Percentiles rank a stretch among this genome's conserved stretches.
These are phyloP conservation scores for Clarias laeviceps DNA, from an alignment of 2,797 vertebrate species.

Conservation along the genomic window DNA sequence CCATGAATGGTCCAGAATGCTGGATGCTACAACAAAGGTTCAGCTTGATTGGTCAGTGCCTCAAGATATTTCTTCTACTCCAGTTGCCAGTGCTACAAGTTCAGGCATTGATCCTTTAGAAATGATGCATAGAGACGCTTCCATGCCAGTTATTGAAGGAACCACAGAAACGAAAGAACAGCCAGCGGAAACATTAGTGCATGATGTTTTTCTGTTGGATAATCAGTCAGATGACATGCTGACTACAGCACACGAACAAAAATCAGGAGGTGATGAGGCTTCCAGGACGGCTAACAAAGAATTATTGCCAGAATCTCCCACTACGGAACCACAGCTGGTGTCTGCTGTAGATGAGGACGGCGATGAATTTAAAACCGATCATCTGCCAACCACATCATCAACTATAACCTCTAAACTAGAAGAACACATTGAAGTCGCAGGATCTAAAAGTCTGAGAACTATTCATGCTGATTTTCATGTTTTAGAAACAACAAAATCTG, in stretches of 20 bases:
- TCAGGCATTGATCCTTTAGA: background rate
- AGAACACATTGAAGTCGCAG: background rate
- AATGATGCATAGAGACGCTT: background rate
- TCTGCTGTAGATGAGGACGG: background rate
- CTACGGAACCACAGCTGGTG: background rate
- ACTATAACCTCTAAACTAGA: background rate
- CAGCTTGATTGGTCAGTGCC: conserved; percentile 12
- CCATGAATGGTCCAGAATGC: background rate
- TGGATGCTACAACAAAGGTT: background rate
- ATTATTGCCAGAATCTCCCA: background rate
- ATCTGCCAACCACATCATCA: background rate
- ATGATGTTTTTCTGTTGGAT: background rate
- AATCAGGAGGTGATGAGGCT: background rate
- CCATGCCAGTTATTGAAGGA: conserved; percentile 5
- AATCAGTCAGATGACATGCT: background rate
- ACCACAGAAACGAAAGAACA: background rate
- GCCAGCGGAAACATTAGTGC: background rate
- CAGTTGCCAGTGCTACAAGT: background rate
- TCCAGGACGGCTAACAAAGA: background rate
- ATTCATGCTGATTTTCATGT: background rate
- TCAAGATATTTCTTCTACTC: conserved; percentile 19
- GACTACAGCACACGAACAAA: background rate
- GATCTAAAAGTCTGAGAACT: background rate
- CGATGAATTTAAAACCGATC: background rate
- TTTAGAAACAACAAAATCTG: background rate